Conservation (phyloP, 2,113 vertebrate species). For the Osmerus eperlanus region DNA sequence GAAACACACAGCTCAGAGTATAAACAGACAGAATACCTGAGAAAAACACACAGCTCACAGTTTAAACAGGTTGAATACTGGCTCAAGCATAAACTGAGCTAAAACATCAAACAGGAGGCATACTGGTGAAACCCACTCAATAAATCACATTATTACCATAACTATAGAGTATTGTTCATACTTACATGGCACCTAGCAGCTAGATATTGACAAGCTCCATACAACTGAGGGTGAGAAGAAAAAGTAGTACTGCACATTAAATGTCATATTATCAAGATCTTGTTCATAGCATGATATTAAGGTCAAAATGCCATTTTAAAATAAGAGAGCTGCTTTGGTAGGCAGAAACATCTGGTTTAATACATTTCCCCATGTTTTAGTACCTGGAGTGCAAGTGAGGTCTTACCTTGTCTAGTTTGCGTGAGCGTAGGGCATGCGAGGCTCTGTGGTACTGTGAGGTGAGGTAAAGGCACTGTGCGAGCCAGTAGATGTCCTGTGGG, state of each 20-base stretch:
- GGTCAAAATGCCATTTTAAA: background rate
- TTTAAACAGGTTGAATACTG: conserved; percentile 69
- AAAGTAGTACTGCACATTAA: conserved; percentile 1
- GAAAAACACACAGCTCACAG: conserved; percentile 20
- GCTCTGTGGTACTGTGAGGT: conserved; percentile 98
- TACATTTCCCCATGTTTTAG: too few species aligned
- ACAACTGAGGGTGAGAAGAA: conserved; percentile 72
- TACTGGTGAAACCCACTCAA: background rate
- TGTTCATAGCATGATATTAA: too few species aligned
- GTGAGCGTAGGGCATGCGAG: conserved; percentile 90
- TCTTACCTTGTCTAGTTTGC: conserved; percentile 92
- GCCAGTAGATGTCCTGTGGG: conserved; percentile 95
- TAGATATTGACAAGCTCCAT: conserved; percentile 95
- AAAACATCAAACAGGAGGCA: conserved; percentile 4
- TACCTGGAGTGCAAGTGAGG: too few species aligned
- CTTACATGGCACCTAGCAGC: conserved; percentile 97
- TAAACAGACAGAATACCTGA: conserved; percentile 78
- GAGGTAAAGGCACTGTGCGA: conserved; percentile 95
- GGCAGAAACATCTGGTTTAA: background rate
- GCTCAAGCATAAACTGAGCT: background rate
- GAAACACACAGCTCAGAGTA: conserved; percentile 14
- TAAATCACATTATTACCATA: background rate
- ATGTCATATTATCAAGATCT: too few species aligned
- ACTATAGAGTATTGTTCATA: conserved; percentile 33
- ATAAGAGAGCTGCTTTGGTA: background rate